Evolutionary conservation across 2,888 invertebrate species (phyloP).

Genomic region (Phlogophora meticulosa): DNA sequence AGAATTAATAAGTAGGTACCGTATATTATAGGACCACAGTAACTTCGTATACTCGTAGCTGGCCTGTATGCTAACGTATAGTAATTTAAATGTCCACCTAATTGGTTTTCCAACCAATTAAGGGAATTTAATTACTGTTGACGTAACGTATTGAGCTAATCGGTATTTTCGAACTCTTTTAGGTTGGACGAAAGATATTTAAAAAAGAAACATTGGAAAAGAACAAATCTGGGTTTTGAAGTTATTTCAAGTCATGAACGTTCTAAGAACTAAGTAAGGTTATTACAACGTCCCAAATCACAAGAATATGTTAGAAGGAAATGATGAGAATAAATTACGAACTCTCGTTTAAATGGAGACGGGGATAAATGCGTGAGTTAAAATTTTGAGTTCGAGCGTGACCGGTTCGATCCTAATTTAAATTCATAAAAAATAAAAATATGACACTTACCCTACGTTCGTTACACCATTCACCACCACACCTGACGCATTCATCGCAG

Average conservation of each 20-base stretch:
- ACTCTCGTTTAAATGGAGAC: not conserved
- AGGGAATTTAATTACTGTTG: not conserved
- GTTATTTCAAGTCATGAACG: not conserved
- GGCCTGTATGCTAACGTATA: not conserved
- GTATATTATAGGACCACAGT: not conserved
- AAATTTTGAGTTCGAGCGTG: not conserved
- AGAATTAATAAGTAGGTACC: conserved; percentile 6
- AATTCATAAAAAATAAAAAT: conserved; percentile 43
- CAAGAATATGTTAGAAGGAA: not conserved
- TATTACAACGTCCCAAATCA: not conserved
- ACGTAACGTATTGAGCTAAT: not conserved
- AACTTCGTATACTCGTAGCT: not conserved
- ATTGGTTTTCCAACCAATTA: not conserved
- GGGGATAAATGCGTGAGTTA: not conserved
- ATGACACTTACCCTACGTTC: conserved; percentile 72
- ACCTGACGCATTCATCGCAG: conserved; percentile 84
- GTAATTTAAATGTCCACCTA: not conserved
- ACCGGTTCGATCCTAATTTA: conserved; percentile 32
- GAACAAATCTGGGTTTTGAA: too few species aligned
- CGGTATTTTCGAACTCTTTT: not conserved
- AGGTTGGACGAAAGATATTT: not conserved
- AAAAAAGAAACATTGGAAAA: not conserved
- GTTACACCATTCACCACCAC: conserved; percentile 82
- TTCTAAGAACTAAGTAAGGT: too few species aligned
- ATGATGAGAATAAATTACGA: not conserved